Base-by-base conservation (phyloP, 2,888 invertebrate genomes). In the Bugula neritina region DNA sequence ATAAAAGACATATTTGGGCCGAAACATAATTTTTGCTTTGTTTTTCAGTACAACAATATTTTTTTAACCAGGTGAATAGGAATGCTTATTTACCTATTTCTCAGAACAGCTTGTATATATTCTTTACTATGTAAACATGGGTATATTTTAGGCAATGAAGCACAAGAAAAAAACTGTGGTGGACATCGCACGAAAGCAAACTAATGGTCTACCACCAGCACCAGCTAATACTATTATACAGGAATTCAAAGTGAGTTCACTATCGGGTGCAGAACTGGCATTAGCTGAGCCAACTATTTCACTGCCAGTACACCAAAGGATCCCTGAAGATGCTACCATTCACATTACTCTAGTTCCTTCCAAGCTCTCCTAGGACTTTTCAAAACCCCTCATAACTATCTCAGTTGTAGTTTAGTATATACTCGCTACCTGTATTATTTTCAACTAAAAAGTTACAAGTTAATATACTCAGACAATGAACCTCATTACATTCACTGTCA, bases 291-390 rank as follows among this genome's bases (percentile, higher is more conserved):
- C 21, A 29, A 27, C 63, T 2, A 27, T 63, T 2, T 31, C n/a
- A 5, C 89, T 96, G 86, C 95, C 96, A 76, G 94, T 96, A 82
- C 90, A 91, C 78, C 90, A 92, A 84, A 90, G 92, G 85, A 89
- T 94, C 81, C 90, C 90, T 82, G 90, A 91, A 82, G 90, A 92
- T 78, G 89, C 94, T 79, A 93, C 93, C 79, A 91, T 93, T 81
- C 93, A 94, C 85, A 93, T 96, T 84, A 93, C 91, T 84, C 90
- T 96, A 79, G 94, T 93, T 84, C 95, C 95, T 81, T 92, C 94
- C 87, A 77, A 77, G 43, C 17, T 5, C 17, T 10, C 17, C 43
- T 43, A 43, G 43, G 17, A n/a, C n/a, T n/a, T n/a, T n/a, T n/a
- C n/a, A n/a, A n/a, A n/a, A n/a, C n/a, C n/a, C n/a, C n/a, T n/a